These are phyloP conservation scores for Zingel zingel DNA, from an alignment of 2,113 vertebrate genomes.

Conservation along the genomic window DNA sequence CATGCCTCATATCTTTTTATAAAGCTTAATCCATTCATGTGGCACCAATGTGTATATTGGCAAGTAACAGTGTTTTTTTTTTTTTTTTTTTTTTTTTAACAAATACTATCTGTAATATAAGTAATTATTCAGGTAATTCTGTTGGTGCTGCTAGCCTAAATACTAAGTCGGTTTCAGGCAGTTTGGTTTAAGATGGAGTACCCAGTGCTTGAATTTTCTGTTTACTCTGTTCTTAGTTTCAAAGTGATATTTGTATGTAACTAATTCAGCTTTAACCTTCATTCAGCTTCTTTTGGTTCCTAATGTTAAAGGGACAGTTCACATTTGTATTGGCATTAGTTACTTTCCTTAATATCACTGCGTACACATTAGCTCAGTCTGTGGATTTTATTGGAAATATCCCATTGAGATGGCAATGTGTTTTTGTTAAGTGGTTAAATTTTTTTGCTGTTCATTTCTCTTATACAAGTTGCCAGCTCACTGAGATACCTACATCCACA, in stretches of 20 bases:
- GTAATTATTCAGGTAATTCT: constrained; percentile 46
- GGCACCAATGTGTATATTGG: not conserved
- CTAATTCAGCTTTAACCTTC: constrained; percentile 46
- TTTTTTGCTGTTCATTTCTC: not conserved
- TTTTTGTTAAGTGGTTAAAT: not conserved
- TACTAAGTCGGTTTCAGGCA: not conserved
- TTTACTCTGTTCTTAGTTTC: constrained; percentile 35
- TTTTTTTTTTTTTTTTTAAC: not conserved
- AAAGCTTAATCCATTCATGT: constrained; percentile 17
- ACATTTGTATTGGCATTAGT: not conserved
- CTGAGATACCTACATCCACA: not conserved
- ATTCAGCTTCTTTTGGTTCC: not conserved
- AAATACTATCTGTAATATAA: constrained; percentile 2
- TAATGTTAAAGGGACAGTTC: constrained; percentile 1
- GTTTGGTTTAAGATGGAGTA: constrained; percentile 20
- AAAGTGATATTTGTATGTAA: constrained; percentile 31
- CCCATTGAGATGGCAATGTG: not conserved
- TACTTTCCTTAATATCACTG: not conserved
- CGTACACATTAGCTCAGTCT: not conserved
- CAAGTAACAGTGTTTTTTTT: constrained; percentile 16
- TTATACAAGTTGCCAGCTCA: not conserved
- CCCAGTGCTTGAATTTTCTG: constrained; percentile 30
- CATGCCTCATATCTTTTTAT: not conserved
- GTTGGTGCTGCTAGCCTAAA: constrained; percentile 27
- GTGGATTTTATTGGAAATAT: not conserved